Conservation (phyloP, 2,888 invertebrate genomes). For the Uloborus plumipes region DNA sequence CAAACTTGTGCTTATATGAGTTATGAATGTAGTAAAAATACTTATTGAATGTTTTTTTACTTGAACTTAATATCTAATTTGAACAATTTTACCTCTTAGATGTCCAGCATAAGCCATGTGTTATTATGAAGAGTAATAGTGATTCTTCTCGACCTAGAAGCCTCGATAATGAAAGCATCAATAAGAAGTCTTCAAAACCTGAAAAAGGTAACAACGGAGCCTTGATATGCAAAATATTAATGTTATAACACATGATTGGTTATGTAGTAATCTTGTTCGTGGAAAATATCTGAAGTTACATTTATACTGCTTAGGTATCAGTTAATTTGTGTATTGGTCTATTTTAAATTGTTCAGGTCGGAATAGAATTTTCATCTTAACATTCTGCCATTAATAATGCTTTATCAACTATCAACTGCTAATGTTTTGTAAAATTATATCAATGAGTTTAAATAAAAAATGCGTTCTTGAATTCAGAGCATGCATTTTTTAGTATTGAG, state of each 20-base stretch:
- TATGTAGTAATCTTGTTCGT: too few species aligned
- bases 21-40: background rate
- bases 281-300: background rate
- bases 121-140: slow-evolving; percentile 63
- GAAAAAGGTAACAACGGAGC: slow-evolving; percentile 38
- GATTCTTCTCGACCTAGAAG: slow-evolving; percentile 67
- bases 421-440: too few species aligned
- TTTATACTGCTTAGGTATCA: background rate
- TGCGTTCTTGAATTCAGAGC: too few species aligned
- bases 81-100: slow-evolving; percentile 72
- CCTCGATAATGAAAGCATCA: slow-evolving; percentile 67
- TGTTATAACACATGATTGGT: too few species aligned
- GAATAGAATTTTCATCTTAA: too few species aligned
- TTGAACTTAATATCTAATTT: background rate
- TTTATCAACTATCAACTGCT: too few species aligned
- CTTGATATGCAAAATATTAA: background rate
- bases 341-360: too few species aligned
- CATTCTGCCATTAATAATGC: too few species aligned
- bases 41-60: background rate
- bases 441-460: too few species aligned
- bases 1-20: background rate
- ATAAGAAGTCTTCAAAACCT: slow-evolving; percentile 53
- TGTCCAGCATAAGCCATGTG: slow-evolving; percentile 73
- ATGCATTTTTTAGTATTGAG: too few species aligned
- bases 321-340: too few species aligned